Percentiles rank a stretch among this genome's conserved stretches.
These are phyloP conservation scores for Sthenelais limicola DNA, from an alignment of 2,888 invertebrate species.

Conservation along the genomic window DNA sequence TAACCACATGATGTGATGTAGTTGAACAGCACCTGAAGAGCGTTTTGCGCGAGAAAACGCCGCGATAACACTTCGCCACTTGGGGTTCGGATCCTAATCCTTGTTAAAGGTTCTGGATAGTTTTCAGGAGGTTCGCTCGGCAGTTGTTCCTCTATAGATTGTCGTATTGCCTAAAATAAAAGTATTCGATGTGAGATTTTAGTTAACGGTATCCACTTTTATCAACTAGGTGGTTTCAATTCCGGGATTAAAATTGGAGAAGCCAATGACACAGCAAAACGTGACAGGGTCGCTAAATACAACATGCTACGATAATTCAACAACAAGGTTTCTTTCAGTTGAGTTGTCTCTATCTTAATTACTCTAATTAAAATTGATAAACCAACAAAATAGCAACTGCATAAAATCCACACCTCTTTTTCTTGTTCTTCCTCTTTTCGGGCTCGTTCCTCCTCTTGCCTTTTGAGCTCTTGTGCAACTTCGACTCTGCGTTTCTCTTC, in stretches of 20 bases:
- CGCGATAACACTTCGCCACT: conserved; percentile 84
- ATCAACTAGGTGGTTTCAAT: too few species aligned
- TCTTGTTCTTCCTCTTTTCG: conserved; percentile 84
- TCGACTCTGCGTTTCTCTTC: conserved; percentile 85
- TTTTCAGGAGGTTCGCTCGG: conserved; percentile 72
- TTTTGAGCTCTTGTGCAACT: conserved; percentile 70
- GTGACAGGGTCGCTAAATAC: too few species aligned
- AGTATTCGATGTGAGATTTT: neutral
- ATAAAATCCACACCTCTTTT: conserved; percentile 82
- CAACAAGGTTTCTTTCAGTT: too few species aligned
- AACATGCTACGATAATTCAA: too few species aligned
- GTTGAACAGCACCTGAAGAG: conserved; percentile 82
- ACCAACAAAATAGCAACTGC: too few species aligned
- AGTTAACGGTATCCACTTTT: neutral
- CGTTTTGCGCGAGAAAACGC: conserved; percentile 79
- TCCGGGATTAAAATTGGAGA: too few species aligned
- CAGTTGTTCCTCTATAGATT: conserved; percentile 69
- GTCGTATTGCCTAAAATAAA: conserved; percentile 67
- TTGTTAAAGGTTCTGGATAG: conserved; percentile 60
- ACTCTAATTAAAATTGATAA: too few species aligned
- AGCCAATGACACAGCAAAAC: neutral
- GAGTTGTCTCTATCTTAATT: too few species aligned
- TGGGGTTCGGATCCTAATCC: conserved; percentile 85
- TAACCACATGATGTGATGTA: conserved; percentile 91
- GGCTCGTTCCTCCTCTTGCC: conserved; percentile 76